A percentile compares a stretch with the other conserved stretches of the same genome.
Conservation (phyloP, 2,797 vertebrate genomes). For the Rhodeus uyekii region DNA sequence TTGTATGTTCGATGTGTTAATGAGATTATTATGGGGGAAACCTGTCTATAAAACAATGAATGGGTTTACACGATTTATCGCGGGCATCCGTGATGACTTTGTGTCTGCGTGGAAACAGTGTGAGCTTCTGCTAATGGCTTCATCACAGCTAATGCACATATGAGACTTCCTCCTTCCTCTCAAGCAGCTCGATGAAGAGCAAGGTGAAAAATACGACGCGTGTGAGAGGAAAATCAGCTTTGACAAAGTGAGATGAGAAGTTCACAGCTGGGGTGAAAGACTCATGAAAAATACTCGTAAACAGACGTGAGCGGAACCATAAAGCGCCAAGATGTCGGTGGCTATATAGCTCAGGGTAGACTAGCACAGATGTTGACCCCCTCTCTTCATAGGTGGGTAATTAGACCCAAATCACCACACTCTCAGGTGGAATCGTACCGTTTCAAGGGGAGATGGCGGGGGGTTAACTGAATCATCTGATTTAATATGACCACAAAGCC, state of each 20-base stretch:
- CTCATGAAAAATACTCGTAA: conserved; percentile 41
- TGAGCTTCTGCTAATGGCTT: conserved; percentile 44
- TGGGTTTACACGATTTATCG: conserved; percentile 15
- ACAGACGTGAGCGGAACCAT: conserved; percentile 6
- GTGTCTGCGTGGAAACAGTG: conserved; percentile 26
- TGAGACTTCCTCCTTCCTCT: conserved; percentile 32
- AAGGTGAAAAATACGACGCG: conserved; percentile 39
- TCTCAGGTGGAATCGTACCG: conserved; percentile 55
- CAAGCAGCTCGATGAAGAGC: conserved; percentile 30
- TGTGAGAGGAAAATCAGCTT: conserved; percentile 27
- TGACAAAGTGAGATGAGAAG: conserved; percentile 37
- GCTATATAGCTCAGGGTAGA: conserved; percentile 42
- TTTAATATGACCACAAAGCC: conserved; percentile 40
- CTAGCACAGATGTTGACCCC: conserved; percentile 58
- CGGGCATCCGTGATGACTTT: conserved; percentile 15
- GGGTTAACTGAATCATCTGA: conserved; percentile 5
- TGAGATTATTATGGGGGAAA: conserved; percentile 9
- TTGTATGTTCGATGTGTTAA: conserved; percentile 27
- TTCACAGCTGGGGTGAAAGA: conserved; percentile 37
- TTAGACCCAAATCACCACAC: conserved; percentile 55
- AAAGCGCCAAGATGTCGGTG: conserved; percentile 45
- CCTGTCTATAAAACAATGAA: conserved; percentile 21
- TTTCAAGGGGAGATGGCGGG: conserved; percentile 43
- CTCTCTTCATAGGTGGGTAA: conserved; percentile 49
- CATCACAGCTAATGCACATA: conserved; percentile 32